Evolutionary conservation across 2,888 invertebrate genomes (phyloP).

Genomic region (Melieria picta): DNA sequence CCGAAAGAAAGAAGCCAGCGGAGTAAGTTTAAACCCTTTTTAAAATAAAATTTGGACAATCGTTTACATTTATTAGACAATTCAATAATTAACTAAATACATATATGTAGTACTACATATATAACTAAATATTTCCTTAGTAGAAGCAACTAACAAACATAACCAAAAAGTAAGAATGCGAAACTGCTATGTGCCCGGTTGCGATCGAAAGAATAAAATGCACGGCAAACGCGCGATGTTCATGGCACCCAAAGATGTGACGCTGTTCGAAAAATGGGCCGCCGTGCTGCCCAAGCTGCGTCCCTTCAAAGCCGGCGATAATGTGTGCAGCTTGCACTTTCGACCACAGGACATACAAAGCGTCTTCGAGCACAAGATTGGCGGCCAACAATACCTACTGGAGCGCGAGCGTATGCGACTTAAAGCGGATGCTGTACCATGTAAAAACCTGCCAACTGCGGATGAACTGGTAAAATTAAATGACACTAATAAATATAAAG

Average conservation of each 20-base stretch:
- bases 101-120: no score
- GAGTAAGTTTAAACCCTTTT: no score
- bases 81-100: no score
- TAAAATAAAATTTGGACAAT: no score
- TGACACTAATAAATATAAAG: no score
- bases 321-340: slow-evolving; percentile 55
- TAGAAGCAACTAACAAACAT: no score
- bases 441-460: slow-evolving; percentile 44
- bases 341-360: slow-evolving; percentile 46
- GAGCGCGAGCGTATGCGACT: slow-evolving; percentile 52
- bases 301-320: slow-evolving; percentile 48
- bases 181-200: slow-evolving; percentile 53
- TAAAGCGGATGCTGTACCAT: slow-evolving; percentile 49
- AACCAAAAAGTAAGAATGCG: slow-evolving; percentile 43
- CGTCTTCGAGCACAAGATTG: slow-evolving; percentile 53
- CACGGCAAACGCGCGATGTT: slow-evolving; percentile 50
- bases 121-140: no score
- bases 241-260: slow-evolving; percentile 48
- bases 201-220: slow-evolving; percentile 47
- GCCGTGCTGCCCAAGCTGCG: slow-evolving; percentile 48
- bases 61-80: no score
- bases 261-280: slow-evolving; percentile 49
- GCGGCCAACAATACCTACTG: slow-evolving; percentile 51
- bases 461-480: slow-evolving; percentile 33
- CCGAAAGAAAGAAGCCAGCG: no score